Evolutionary conservation across 2,888 invertebrate genomes (phyloP).

Genomic region (Apodemia hepburni): DNA sequence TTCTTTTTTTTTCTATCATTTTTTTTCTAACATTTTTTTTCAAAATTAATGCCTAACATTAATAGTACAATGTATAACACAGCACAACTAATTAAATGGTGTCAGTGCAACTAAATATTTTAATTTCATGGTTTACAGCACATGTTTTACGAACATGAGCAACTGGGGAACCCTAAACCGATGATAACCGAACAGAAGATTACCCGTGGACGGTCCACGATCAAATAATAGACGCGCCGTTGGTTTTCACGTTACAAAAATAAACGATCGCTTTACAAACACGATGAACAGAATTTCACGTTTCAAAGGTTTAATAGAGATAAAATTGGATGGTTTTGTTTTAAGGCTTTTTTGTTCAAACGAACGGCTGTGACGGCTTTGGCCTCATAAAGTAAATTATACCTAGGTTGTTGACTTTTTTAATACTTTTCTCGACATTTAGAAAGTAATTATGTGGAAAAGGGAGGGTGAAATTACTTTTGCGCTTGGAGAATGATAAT

Average conservation of each 20-base stretch:
- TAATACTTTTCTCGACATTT: neutral
- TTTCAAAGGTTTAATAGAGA: constrained; percentile 9
- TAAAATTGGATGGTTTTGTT: constrained; percentile 15
- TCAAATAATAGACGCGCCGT: constrained; percentile 7
- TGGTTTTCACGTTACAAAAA: constrained; percentile 15
- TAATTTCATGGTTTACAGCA: too few species aligned
- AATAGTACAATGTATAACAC: too few species aligned
- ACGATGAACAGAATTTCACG: constrained; percentile 15
- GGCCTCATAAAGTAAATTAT: constrained; percentile 1
- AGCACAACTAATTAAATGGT: too few species aligned
- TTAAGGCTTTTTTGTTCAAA: constrained; percentile 6
- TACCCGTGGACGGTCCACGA: neutral
- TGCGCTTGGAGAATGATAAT: neutral
- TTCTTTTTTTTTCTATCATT: too few species aligned
- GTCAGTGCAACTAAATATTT: too few species aligned
- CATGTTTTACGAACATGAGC: constrained; percentile 30
- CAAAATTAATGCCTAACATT: too few species aligned
- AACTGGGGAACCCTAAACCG: constrained; percentile 24
- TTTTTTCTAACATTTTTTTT: too few species aligned
- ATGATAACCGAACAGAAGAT: constrained; percentile 4
- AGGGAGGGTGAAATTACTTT: neutral
- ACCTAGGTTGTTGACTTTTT: neutral
- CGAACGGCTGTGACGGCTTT: neutral
- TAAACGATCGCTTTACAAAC: constrained; percentile 12
- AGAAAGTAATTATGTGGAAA: neutral